These are phyloP conservation scores for Hormaphis cornu DNA, from an alignment of 1,140 invertebrate genomes.

Conservation along the genomic window DNA sequence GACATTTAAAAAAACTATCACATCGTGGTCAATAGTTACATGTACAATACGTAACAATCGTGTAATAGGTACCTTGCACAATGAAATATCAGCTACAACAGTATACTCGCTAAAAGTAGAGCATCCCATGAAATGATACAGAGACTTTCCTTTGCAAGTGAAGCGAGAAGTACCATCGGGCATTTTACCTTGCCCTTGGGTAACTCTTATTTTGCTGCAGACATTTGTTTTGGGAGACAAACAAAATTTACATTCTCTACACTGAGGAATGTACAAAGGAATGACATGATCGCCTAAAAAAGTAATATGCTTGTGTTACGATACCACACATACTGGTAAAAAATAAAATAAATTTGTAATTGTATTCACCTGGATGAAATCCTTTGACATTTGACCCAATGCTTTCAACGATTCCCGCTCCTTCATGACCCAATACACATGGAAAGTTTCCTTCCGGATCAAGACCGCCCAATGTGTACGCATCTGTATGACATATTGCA, in stretches of 20 bases:
- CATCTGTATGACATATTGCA: conserved; percentile 97
- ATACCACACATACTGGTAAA: not conserved
- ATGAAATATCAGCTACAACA: conserved; percentile 90
- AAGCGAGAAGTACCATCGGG: conserved; percentile 91
- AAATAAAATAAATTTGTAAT: not conserved
- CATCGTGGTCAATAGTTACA: too few species aligned
- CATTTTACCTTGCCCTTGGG: conserved; percentile 82
- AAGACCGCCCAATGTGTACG: conserved; percentile 81
- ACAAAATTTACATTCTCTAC: conserved; percentile 93
- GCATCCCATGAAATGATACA: conserved; percentile 97
- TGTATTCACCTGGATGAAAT: conserved; percentile 59
- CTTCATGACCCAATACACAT: conserved; percentile 86
- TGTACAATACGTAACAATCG: too few species aligned
- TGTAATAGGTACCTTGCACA: conserved; percentile 81
- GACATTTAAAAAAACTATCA: too few species aligned
- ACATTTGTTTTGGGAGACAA: conserved; percentile 91
- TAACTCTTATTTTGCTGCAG: conserved; percentile 83
- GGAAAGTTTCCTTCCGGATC: conserved; percentile 94
- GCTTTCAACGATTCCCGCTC: conserved; percentile 90
- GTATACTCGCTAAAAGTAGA: conserved; percentile 97
- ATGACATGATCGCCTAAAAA: conserved; percentile 85
- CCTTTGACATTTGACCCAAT: conserved; percentile 85
- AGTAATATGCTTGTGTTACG: not conserved
- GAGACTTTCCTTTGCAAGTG: conserved; percentile 76
- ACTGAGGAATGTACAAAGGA: conserved; percentile 93